These are phyloP conservation scores for Oscheius sp. DNA, from an alignment of 2,888 invertebrate genomes.

Conservation along the genomic window DNA sequence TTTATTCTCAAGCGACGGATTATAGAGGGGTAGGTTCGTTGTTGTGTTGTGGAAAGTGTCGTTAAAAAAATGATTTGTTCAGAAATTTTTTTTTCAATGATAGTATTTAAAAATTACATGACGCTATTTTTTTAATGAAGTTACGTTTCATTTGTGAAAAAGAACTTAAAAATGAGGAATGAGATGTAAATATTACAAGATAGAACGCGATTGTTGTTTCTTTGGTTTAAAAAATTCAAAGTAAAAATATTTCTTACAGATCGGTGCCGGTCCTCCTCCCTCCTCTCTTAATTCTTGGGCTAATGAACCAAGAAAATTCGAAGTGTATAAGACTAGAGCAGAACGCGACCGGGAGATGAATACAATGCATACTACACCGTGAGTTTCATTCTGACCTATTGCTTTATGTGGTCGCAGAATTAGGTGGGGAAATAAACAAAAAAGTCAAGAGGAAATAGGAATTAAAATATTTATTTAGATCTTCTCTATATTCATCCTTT, in stretches of 20 bases:
- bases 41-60: no score
- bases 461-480: no score
- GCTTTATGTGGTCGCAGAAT: no score
- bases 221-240: background rate
- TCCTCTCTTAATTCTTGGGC: slow-evolving; percentile 53
- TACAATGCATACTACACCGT: slow-evolving; percentile 44
- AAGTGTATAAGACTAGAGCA: slow-evolving; percentile 68
- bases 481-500: no score
- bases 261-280: slow-evolving; percentile 31
- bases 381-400: no score
- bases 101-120: background rate
- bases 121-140: no score
- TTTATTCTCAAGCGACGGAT: slow-evolving; percentile 15
- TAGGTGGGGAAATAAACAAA: no score
- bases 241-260: slow-evolving; percentile 3
- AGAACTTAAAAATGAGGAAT: background rate
- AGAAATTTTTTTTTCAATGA: background rate
- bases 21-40: slow-evolving; percentile 10
- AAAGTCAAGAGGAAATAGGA: no score
- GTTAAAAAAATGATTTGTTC: no score
- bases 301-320: slow-evolving; percentile 59
- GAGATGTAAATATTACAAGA: no score
- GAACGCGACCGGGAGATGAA: slow-evolving; percentile 65
- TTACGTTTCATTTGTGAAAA: no score
- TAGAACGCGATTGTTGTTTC: background rate